Evolutionary conservation across 1,140 invertebrate genomes (phyloP).

Genomic region (Philotrypesis tridentata): DNA sequence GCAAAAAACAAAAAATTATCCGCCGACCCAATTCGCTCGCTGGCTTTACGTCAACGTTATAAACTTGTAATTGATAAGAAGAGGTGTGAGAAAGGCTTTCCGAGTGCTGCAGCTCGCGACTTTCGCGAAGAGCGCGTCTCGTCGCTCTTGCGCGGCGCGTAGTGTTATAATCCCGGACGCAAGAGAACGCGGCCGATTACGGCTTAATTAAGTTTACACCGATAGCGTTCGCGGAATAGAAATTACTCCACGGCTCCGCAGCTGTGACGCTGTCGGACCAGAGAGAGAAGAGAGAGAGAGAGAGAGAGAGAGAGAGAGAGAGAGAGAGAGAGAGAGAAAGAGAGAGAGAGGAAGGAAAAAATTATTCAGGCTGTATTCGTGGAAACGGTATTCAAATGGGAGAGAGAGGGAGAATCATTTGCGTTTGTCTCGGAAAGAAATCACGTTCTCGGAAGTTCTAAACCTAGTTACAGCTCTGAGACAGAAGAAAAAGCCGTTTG

Average conservation of each 20-base stretch:
- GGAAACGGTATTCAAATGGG: conserved; percentile 33
- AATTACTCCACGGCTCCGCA: not conserved
- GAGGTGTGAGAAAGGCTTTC: not conserved
- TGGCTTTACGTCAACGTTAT: not conserved
- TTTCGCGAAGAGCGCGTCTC: not conserved
- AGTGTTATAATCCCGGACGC: not conserved
- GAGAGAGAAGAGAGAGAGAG: too few relatives aligned
- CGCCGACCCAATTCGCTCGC: not conserved
- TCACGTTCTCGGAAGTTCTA: conserved; percentile 44
- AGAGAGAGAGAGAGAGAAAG: too few relatives aligned
- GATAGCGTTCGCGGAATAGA: not conserved
- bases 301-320: too few relatives aligned
- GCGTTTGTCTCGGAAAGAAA: conserved; percentile 32
- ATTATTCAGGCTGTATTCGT: not conserved
- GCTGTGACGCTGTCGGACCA: too few relatives aligned
- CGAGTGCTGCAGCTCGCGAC: not conserved
- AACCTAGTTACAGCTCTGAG: conserved; percentile 39
- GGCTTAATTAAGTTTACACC: not conserved
- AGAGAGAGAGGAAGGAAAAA: not conserved
- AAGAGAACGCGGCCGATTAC: not conserved
- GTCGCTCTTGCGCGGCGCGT: too few relatives aligned
- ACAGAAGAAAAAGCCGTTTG: conserved; percentile 42
- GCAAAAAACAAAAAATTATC: too few relatives aligned
- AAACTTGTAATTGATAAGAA: not conserved
- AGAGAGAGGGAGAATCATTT: conserved; percentile 16